Evolutionary conservation across 2,888 invertebrate genomes (phyloP), one percentile per base, ranked within the genome.

Genomic region (Drosophila pseudotakahashii): DNA sequence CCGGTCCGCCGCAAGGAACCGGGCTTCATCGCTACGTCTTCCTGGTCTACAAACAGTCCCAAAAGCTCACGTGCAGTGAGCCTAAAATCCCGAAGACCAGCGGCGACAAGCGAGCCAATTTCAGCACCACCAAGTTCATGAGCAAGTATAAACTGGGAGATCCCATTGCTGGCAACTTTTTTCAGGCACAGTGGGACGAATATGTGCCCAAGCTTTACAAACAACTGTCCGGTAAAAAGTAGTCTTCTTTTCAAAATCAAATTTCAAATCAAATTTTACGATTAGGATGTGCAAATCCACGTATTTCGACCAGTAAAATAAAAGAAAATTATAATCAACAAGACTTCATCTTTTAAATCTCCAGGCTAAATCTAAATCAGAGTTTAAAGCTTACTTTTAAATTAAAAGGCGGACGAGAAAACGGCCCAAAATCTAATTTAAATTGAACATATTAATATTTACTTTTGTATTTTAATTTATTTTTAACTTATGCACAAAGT

Each of bases 11-110:
- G 30, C 92, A 95, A 77, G 95, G 90, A 45, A 95, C 96, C 1
- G 96, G 94, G 2, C 93, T 95, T 3, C 97, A 97, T 90, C 94
- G 97, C 64, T 97, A 97, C 91, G 95, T 97, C 14, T 96, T 95
- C 91, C 91, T 97, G 23, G 92, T 96, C 0, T 97, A 95, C 93
- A 94, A 95, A 87, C 97, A 97, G 86, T 93, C 94, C 0, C 76
- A 84, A 2, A 94, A 94, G 80, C 82, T 95, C 0, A 90, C 81
- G n/a, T 95, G 95, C 77, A 92, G 93, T 39, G 95, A 95, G 83
- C 93, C 83, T 11, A 86, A 62, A 34, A 76, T 91, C n/a, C 88
- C 81, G 0, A 91, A 91, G 63, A 90, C 82, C 2, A 92, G 91
- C 47, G 92, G 89, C 3, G 90, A 94, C 2, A 91, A 93, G 11